Conservation (phyloP, 1,140 invertebrate species). For the Meloidogyne exigua region DNA sequence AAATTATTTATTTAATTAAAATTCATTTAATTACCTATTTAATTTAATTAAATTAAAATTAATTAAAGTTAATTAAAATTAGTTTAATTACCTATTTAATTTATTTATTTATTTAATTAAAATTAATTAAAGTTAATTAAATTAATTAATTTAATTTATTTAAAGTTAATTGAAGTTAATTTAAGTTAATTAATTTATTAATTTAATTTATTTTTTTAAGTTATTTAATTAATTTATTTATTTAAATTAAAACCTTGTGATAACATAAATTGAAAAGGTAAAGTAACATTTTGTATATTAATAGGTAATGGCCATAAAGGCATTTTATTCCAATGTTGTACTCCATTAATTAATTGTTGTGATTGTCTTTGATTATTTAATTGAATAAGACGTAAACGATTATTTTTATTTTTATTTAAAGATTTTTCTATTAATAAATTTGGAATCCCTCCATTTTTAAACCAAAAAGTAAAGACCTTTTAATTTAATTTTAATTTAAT, state of each 20-base stretch:
- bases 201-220: too few species aligned
- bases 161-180: too few species aligned
- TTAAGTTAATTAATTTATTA: too few species aligned
- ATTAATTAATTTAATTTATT: too few species aligned
- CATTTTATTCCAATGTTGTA: constrained; percentile 27
- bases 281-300: constrained; percentile 39
- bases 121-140: too few species aligned
- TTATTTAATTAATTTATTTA: too few species aligned
- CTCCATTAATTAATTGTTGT: constrained; percentile 16
- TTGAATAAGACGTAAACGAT: constrained; percentile 40
- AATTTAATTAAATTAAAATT: too few species aligned
- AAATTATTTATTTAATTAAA: too few species aligned
- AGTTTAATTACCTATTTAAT: too few species aligned
- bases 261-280: constrained; percentile 46
- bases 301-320: constrained; percentile 47
- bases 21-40: too few species aligned
- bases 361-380: constrained; percentile 32
- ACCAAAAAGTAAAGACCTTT: constrained; percentile 52
- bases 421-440: constrained; percentile 42
- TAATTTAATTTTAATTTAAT: background rate
- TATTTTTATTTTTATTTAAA: background rate
- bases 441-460: constrained; percentile 44
- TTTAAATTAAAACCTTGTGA: constrained; percentile 33
- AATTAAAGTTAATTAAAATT: too few species aligned
- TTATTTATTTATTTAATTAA: too few species aligned